Conservation (phyloP, 2,888 invertebrate species). For the Andrena trimmerana region DNA sequence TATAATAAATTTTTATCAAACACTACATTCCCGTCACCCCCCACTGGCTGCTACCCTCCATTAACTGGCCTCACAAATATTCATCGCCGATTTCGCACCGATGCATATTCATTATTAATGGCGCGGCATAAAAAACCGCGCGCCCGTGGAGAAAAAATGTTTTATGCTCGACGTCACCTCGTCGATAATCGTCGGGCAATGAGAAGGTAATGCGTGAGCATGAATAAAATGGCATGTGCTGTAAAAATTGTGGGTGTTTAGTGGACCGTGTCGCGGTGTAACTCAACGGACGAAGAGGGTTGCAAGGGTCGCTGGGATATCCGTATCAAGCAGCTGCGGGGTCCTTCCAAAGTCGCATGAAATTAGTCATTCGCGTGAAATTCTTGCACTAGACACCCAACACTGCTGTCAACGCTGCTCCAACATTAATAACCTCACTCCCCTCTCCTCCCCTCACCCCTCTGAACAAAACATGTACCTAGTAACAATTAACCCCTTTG, state of each 20-base stretch:
- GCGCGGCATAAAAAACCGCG: background rate
- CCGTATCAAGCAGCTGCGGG: constrained; percentile 73
- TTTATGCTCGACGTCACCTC: constrained; percentile 2
- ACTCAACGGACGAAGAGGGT: constrained; percentile 66
- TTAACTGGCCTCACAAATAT: too few relatives aligned
- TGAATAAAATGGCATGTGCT: constrained; percentile 81
- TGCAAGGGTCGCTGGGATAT: constrained; percentile 76
- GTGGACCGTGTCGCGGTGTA: constrained; percentile 80
- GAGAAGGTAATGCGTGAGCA: constrained; percentile 63
- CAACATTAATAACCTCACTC: background rate
- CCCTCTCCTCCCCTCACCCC: too few relatives aligned
- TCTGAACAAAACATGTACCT: too few relatives aligned
- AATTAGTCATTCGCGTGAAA: constrained; percentile 70
- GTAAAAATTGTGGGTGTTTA: constrained; percentile 82
- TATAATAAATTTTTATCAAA: too few relatives aligned
- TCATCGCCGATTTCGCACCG: constrained; percentile 1
- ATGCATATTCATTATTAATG: constrained; percentile 17
- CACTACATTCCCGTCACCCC: too few relatives aligned
- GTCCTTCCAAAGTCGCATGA: constrained; percentile 78
- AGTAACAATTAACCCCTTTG: too few relatives aligned
- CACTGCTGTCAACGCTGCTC: background rate
- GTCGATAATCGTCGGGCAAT: constrained; percentile 38
- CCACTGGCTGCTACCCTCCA: too few relatives aligned
- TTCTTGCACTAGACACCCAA: constrained; percentile 41
- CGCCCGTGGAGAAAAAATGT: background rate